Conservation (phyloP, 2,113 vertebrate genomes). For the Tretioscincus oriximinensis region DNA sequence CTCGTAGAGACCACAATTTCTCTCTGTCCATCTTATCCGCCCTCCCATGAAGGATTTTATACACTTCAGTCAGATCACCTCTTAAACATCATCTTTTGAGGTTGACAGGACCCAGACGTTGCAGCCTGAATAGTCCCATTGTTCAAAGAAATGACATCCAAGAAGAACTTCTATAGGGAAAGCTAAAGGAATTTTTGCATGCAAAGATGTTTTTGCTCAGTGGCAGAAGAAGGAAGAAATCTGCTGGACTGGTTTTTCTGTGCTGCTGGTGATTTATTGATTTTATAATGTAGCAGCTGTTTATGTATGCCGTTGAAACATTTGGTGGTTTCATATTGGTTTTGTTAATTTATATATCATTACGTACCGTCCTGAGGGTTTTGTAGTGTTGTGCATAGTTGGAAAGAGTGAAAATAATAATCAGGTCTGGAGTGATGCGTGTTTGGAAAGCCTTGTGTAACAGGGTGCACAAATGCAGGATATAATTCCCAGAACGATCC, state of each 20-base stretch:
- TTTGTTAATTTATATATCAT: constrained; percentile 1
- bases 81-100: no score
- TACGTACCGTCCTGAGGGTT: neutral
- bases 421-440: no score
- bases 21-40: no score
- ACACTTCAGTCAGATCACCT: no score
- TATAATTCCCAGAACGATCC: no score
- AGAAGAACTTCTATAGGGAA: neutral
- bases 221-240: neutral
- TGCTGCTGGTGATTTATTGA: neutral
- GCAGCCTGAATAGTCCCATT: no score
- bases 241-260: neutral
- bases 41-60: no score
- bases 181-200: neutral
- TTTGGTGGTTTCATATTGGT: constrained; percentile 4
- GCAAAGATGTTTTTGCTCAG: neutral
- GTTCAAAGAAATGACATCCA: neutral
- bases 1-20: no score
- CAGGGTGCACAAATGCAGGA: no score
- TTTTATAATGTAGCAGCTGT: neutral
- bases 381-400: no score
- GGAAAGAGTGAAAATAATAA: neutral
- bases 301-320: neutral
- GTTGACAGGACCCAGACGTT: no score
- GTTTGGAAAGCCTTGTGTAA: no score